Evolutionary conservation across 1,140 invertebrate genomes (phyloP), one percentile per base, ranked within the genome.

Genomic region (Bicyclus anynana): DNA sequence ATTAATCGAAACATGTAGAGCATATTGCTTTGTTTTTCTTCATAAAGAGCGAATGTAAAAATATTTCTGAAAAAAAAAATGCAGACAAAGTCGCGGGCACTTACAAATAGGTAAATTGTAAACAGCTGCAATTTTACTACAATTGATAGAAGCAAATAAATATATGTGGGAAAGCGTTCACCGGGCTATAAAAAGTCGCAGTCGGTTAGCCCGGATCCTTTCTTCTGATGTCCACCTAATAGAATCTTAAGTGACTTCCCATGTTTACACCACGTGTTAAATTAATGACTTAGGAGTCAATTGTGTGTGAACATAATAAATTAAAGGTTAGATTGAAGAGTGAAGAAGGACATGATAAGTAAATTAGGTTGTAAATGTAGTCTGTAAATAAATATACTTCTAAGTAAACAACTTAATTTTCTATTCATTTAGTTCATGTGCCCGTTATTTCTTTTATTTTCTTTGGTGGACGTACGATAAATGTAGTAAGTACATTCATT

Each of bases 131-230:
- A 33, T 33, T 33, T 12, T 12, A 33, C 29, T 33, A 3, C 1
- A 12, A 44, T 18, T 44, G 5, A 9, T 20, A 0, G 2, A 20
- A 44, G 10, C 26, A 13, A 47, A 27, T 47, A 47, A 16, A 47
- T 6, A 35, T 65, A 60, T 69, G 67, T 69, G 69, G 63, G 72
- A 72, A 75, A 74, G 62, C 64, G 56, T 54, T 60, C 59, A 44
- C 21, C 51, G 47, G 27, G 57, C 42, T 60, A 68, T 71, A 71
- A 71, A 59, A 68, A 65, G 58, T 47, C 33, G 53, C 40, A 56
- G 70, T 65, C 84, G 76, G 84, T 87, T 87, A 79, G 73, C 84
- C 84, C 84, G 82, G 77, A 87, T 87, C 79, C 80, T 79, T 49
- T 57, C 69, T 59, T 67, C 56, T 59, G 67, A 76, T 67, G 69